Conservation (phyloP, 2,797 vertebrate species). For the Danio choprae region DNA sequence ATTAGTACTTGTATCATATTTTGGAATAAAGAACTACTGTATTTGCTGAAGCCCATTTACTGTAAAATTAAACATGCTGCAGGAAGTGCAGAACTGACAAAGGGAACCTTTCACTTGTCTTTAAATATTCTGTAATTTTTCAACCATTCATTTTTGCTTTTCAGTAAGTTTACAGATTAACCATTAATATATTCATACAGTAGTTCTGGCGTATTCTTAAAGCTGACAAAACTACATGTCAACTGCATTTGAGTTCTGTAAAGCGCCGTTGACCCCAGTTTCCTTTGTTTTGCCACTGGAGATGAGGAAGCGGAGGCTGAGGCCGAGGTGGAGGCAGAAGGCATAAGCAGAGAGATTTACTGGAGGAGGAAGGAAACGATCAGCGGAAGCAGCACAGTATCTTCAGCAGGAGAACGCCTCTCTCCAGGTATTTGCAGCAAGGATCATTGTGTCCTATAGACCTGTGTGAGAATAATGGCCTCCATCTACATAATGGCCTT, state of each 20-base stretch:
- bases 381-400: conserved; percentile 72
- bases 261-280: conserved; percentile 36
- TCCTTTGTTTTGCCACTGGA: conserved; percentile 46
- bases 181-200: not conserved
- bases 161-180: not conserved
- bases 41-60: not conserved
- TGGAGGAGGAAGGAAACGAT: conserved; percentile 81
- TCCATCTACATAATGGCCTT: conserved; percentile 70
- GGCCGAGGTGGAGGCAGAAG: conserved; percentile 65
- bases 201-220: not conserved
- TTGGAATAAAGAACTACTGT: conserved; percentile 10
- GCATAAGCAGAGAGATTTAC: conserved; percentile 68
- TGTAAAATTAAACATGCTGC: not conserved
- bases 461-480: conserved; percentile 19
- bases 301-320: conserved; percentile 72
- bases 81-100: not conserved
- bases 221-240: not conserved
- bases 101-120: not conserved
- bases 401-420: conserved; percentile 79
- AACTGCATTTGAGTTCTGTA: not conserved
- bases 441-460: conserved; percentile 12
- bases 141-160: not conserved
- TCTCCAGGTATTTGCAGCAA: conserved; percentile 78
- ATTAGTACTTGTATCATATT: conserved; percentile 1
- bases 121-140: not conserved